Base-by-base conservation (phyloP, 2,113 vertebrate genomes). In the Glaucomys volans region DNA sequence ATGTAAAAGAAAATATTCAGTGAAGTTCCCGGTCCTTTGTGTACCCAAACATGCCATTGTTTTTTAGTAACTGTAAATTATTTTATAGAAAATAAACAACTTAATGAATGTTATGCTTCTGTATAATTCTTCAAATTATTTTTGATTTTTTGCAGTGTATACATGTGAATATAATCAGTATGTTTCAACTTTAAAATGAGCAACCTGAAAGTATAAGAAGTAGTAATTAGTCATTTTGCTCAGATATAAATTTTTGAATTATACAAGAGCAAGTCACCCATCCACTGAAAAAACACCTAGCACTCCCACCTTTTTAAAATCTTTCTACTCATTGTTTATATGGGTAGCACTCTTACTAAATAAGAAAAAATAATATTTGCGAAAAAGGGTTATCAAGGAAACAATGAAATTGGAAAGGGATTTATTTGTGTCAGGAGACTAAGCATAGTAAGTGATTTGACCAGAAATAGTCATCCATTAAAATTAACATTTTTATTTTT, bases 41-140 rank as follows among this genome's bases (percentile, higher is more conserved):
- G 57, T 42, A 7, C 54, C 35, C 2, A 50, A 92, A 92, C n/a
- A 72, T 64, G 64, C 57, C 44, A 57, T 44, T 83, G 42, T 32
- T 74, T 82, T 57, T 74, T 10, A 91, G n/a, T 59, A 91, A n/a
- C 37, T 42, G 11, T 57, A n/a, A 26, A 18, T 40, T 75, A 66
- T 84, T 67, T 93, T 32, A 84, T 47, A 84, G 10, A 64, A 84
- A 84, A 92, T 37, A 83, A 92, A 28, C 74, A 76, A 77, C 14
- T 40, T 37, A 67, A 90, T 54, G 17, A 69, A 77, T 59, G 50
- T 24, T 35, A 77, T 44, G 26, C n/a, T 84, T 50, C 67, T 42
- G 18, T 54, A 86, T 9, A 87, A 72, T 52, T 77, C 18, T 74
- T 85, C 54, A 75, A 84, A 66, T 76, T 40, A 50, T 26, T 42